Conservation (phyloP, 2,113 vertebrate genomes). For the Xiphophorus couchianus region DNA sequence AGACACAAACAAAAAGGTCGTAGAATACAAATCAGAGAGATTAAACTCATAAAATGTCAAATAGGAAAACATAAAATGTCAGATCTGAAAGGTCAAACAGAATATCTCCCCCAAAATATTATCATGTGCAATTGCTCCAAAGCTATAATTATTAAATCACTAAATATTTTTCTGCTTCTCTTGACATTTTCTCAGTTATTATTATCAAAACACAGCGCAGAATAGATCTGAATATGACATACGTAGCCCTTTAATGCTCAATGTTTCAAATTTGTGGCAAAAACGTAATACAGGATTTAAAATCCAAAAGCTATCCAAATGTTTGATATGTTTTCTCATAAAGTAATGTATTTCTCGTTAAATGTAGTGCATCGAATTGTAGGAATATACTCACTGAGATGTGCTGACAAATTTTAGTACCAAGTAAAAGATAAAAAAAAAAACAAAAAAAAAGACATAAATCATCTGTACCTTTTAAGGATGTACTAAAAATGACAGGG, state of each 20-base stretch:
- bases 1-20: too few species aligned
- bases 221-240: background rate
- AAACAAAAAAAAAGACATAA: too few species aligned
- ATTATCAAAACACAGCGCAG: background rate
- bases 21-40: background rate
- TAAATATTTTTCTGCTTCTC: background rate
- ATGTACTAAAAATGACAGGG: background rate
- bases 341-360: too few species aligned
- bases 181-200: too few species aligned
- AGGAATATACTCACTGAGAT: background rate
- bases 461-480: slow-evolving; percentile 34
- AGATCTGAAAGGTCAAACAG: background rate
- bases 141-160: background rate
- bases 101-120: background rate
- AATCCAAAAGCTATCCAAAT: too few species aligned
- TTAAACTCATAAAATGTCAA: background rate
- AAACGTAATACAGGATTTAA: too few species aligned
- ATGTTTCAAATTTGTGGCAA: too few species aligned
- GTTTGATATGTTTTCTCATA: too few species aligned
- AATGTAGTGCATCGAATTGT: background rate
- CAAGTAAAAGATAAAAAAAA: background rate
- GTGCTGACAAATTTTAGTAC: background rate
- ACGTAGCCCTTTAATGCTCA: too few species aligned
- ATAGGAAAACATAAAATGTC: background rate
- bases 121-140: background rate